Evolutionary conservation across 2,888 invertebrate species (phyloP).

Genomic region (Sthenelais limicola): DNA sequence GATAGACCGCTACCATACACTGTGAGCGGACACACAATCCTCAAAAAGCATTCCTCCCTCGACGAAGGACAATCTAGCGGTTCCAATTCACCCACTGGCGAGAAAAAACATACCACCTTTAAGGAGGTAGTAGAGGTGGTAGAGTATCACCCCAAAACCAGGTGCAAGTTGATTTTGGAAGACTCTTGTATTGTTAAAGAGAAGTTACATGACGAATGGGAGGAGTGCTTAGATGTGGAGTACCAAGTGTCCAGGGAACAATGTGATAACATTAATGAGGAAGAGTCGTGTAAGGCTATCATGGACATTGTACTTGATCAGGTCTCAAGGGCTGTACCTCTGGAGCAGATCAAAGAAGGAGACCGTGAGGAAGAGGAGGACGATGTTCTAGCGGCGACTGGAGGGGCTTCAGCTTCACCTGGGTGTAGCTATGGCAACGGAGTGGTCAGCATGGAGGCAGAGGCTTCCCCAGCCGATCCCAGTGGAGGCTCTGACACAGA

Average conservation of each 20-base stretch:
- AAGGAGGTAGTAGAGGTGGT: constrained; percentile 49
- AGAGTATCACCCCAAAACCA: constrained; percentile 48
- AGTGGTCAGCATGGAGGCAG: no score
- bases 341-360: constrained; percentile 18
- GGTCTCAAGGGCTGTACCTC: constrained; percentile 5
- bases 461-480: no score
- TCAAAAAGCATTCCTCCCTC: constrained; percentile 47
- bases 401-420: no score
- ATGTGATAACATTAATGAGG: constrained; percentile 16
- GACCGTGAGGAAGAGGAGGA: not conserved
- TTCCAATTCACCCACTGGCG: constrained; percentile 10
- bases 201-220: constrained; percentile 35
- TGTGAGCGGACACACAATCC: constrained; percentile 50
- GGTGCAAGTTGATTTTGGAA: constrained; percentile 29
- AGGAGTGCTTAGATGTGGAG: constrained; percentile 31
- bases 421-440: no score
- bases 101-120: constrained; percentile 50
- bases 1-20: constrained; percentile 46
- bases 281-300: constrained; percentile 25
- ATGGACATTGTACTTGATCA: constrained; percentile 29
- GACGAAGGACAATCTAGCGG: constrained; percentile 19
- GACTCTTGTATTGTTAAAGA: constrained; percentile 31
- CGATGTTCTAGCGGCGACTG: not conserved
- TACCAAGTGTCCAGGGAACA: constrained; percentile 26
- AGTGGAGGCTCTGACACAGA: no score